A percentile compares a stretch with the other conserved stretches of the same genome.
Evolutionary conservation across 1,140 invertebrate species (phyloP).

Genomic region (Mamestra configurata): DNA sequence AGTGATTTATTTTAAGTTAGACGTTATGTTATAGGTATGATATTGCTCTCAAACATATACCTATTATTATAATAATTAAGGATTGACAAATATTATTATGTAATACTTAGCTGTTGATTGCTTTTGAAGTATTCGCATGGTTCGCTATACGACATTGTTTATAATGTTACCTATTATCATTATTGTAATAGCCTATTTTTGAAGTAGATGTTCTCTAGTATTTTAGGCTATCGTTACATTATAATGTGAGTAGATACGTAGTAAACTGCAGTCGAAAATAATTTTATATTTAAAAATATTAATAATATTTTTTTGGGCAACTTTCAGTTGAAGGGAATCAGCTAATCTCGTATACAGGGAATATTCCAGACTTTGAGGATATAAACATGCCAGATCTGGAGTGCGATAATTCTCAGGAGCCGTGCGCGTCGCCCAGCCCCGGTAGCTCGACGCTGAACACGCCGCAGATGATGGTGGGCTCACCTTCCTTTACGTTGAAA

Average conservation of each 20-base stretch:
- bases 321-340: slow-evolving; percentile 87
- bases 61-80: slow-evolving; percentile 6
- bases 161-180: slow-evolving; percentile 5
- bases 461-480: slow-evolving; percentile 74
- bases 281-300: slow-evolving; percentile 21
- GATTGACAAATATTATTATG: slow-evolving; percentile 37
- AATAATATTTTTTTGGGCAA: slow-evolving; percentile 72
- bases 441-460: slow-evolving; percentile 80
- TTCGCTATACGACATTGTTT: slow-evolving; percentile 34
- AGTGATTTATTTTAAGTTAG: slow-evolving; percentile 34
- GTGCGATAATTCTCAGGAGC: slow-evolving; percentile 74
- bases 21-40: slow-evolving; percentile 28
- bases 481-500: slow-evolving; percentile 68
- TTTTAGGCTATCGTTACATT: neutral
- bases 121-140: slow-evolving; percentile 41
- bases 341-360: slow-evolving; percentile 87
- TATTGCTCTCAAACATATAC: slow-evolving; percentile 30
- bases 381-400: slow-evolving; percentile 81
- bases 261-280: slow-evolving; percentile 41
- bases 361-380: slow-evolving; percentile 87
- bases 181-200: slow-evolving; percentile 22
- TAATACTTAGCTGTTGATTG: slow-evolving; percentile 31
- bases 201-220: slow-evolving; percentile 25
- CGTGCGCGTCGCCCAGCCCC: slow-evolving; percentile 64
- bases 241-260: slow-evolving; percentile 25